Base-by-base conservation (phyloP, 2,888 invertebrate genomes). In the Beris morrisii region DNA sequence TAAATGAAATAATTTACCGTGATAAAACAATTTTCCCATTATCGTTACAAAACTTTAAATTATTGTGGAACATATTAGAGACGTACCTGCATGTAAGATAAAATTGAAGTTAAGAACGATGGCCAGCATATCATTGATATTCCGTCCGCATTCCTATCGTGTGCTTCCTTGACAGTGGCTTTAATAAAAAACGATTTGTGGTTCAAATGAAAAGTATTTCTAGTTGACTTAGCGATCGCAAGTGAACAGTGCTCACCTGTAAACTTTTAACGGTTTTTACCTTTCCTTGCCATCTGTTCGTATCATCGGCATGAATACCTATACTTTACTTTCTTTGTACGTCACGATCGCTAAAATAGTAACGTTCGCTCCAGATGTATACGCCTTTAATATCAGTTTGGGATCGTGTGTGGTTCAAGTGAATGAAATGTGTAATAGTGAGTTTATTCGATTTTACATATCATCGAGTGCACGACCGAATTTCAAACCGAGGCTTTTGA, bases 361-460 rank as follows among this genome's bases (percentile, higher is more conserved):
- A 38, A 50, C 50, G 50, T 7, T 50, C 13, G 43, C 32, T 12
- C 61, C 61, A 15, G 50, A 61, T 50, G 32, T 38, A 22, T 9
- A 13, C 13, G 61, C 54, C 4, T 64, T 71, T 9, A 71, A 72
- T 67, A 50, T 73, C 38, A 72, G 71, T 30, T 66, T 74, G 6
- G 74, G 74, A 15, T 71, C 73, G 11, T 74, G 74, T 67, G 67
- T 72, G n/a, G 69, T 74, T 55, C 72, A 73, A 66, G 73, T 72
- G 57, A 69, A 71, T 22, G 72, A 72, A 52, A 72, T 71, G 58
- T 74, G 74, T 66, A 71, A 70, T 32, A 71, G 71, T 70, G 71
- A 73, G 54, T 71, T 71, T 64, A 72, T 74, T 1, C 71, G 73
- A 55, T 74, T 74, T 64, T 74, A 71, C 44, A 65, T 74, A 22